Conservation (phyloP, 2,113 vertebrate species). For the Falco punctatus region DNA sequence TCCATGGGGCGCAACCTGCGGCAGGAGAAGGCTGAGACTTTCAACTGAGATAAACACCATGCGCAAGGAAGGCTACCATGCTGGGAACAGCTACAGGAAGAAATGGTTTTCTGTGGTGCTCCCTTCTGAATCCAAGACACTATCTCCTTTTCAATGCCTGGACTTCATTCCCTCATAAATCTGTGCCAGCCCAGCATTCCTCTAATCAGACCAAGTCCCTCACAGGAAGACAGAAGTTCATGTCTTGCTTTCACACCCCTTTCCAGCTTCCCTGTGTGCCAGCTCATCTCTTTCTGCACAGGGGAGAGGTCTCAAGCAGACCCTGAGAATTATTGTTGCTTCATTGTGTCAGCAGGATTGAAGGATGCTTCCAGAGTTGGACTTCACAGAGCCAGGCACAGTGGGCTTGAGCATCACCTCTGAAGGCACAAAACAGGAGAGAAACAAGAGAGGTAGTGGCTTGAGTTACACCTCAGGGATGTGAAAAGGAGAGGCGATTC, state of each 20-base stretch:
- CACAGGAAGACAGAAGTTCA: not conserved
- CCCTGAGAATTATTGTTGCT: not conserved
- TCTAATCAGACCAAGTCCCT: not conserved
- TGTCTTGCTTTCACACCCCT: not conserved
- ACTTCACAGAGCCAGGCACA: not conserved
- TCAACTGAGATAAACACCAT: not conserved
- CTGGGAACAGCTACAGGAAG: not conserved
- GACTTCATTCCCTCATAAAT: not conserved
- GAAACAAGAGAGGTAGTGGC: not conserved
- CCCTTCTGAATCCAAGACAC: not conserved
- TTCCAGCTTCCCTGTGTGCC: not conserved
- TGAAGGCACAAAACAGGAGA: not conserved
- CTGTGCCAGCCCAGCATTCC: not conserved
- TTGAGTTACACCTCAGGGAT: too few species aligned
- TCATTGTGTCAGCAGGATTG: accelerated
- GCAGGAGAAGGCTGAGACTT: not conserved
- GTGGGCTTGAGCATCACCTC: not conserved
- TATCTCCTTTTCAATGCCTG: not conserved
- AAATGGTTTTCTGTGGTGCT: not conserved
- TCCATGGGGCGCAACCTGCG: not conserved
- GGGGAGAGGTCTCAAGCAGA: not conserved
- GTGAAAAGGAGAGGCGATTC: not conserved
- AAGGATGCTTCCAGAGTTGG: not conserved
- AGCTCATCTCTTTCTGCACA: not conserved
- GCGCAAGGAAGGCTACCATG: not conserved